Base-by-base conservation (phyloP, 2,888 invertebrate genomes). In the Raillietiella orientalis region DNA sequence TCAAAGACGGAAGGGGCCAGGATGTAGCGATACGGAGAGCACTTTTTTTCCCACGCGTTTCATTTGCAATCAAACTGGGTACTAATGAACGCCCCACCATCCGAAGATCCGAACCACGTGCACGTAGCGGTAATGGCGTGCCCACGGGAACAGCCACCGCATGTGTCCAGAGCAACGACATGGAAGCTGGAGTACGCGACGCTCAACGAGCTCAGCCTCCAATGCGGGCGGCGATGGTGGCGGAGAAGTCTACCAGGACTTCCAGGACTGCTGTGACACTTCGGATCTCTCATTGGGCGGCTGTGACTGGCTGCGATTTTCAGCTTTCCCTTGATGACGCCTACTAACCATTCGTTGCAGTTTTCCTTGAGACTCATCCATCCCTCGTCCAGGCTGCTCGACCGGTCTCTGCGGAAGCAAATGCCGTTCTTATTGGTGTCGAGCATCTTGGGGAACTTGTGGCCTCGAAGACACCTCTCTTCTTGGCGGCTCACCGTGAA, bases 361-460 rank as follows among this genome's bases (percentile, higher is more conserved):
- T 56, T 54, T n/a, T 54, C 47, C 35, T 64, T 65, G 0, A 59
- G 45, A 21, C 55, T 51, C 4, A 53, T 39, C 41, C 75, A 82
- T 20, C 70, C 66, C 3, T 64, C 60, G 34, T 74, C 82, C 11
- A 75, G 51, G n/a, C 52, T 49, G 0, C 54, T 53, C 27, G 96
- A 46, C 16, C 56, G 56, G 2, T 52, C 52, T 16, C 62, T 74
- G 27, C 65, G 64, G 42, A 93, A 93, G 31, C 77, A 55, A 1
- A 84, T 70, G 0, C 87, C 84, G 12, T 65, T 63, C 41, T 74
- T 77, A 25, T 74, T 63, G 0, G 79, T 69, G 42, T 79, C 82
- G 30, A 87, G 53, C 31, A 74, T 62, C 30, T 53, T 59, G 41
- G 66, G 82, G 27, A 61, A 59, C 35, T 67, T 66, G 38, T 65